phyloP scores from a whole-genome alignment of 92 coral and sea anemone species.

The Phenganax stokvisi region DNA sequence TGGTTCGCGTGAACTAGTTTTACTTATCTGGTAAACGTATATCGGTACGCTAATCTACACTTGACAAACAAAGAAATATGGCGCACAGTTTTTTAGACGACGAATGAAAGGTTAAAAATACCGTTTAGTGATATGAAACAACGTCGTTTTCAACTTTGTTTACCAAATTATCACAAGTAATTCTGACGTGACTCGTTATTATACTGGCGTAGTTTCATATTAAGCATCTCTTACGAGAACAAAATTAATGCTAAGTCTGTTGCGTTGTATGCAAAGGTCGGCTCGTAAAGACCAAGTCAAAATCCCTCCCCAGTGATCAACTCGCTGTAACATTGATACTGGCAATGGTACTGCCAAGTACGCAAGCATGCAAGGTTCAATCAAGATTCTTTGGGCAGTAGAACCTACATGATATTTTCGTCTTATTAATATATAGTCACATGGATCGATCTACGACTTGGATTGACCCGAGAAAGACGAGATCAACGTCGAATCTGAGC shows the following conservation, averaged over 20 bases:
- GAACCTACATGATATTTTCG: conserved; percentile 14
- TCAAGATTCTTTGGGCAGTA: conserved; percentile 9
- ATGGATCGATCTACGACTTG: conserved; percentile 91
- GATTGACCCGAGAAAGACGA: conserved; percentile 95
- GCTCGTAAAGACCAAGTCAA: too few species aligned
- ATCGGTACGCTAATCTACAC: conserved; percentile 23
- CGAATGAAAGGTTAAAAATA: background rate
- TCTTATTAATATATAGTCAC: conserved; percentile 63
- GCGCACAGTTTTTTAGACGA: conserved; percentile 11
- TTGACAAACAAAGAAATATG: conserved; percentile 34
- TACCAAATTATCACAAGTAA: background rate
- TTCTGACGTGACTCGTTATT: background rate
- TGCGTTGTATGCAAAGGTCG: too few species aligned
- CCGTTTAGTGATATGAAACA: background rate
- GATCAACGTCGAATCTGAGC: conserved; percentile 81
- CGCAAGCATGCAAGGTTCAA: background rate
- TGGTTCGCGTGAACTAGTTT: conserved; percentile 2
- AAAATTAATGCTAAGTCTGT: background rate
- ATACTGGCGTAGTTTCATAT: background rate
- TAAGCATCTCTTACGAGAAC: background rate
- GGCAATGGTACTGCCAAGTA: background rate
- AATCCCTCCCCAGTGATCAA: too few species aligned
- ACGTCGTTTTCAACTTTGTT: background rate
- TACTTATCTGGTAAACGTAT: conserved; percentile 15
- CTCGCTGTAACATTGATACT: background rate